Percentiles rank a stretch among this genome's conserved stretches.
Conservation (phyloP, 2,113 vertebrate genomes). For the Istiophorus platypterus region DNA sequence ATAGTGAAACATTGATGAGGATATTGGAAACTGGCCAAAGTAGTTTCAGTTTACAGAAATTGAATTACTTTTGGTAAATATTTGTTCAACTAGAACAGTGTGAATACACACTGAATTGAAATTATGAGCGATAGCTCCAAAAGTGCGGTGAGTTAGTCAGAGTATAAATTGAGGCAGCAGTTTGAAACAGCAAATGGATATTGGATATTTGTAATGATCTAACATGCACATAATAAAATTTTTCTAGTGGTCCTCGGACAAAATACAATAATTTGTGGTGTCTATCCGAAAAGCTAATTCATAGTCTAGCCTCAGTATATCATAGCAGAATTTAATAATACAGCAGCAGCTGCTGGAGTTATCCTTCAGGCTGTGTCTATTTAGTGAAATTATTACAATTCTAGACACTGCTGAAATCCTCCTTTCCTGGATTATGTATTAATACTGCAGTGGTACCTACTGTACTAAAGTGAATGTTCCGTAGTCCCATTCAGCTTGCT, state of each 20-base stretch:
- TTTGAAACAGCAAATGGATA: slow-evolving; percentile 46
- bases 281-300: slow-evolving; percentile 41
- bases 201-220: slow-evolving; percentile 58
- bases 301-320: slow-evolving; percentile 24
- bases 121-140: slow-evolving; percentile 8
- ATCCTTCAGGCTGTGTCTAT: slow-evolving; percentile 24
- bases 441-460: background rate
- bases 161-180: slow-evolving; percentile 33
- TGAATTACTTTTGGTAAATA: slow-evolving; percentile 26
- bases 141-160: slow-evolving; percentile 18
- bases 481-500: background rate
- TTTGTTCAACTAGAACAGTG: slow-evolving; percentile 32
- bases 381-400: slow-evolving; percentile 19
- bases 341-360: slow-evolving; percentile 15
- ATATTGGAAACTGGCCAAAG: background rate
- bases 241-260: slow-evolving; percentile 41
- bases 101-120: slow-evolving; percentile 21
- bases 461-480: background rate
- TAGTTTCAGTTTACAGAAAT: slow-evolving; percentile 36
- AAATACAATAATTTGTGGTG: slow-evolving; percentile 51
- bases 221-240: slow-evolving; percentile 43
- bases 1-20: slow-evolving; percentile 48
- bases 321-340: slow-evolving; percentile 33
- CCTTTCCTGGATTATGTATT: background rate
- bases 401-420: background rate